Percentiles rank a stretch among this genome's conserved stretches.
These are phyloP conservation scores for Sceloporus undulatus DNA, from an alignment of 2,113 vertebrate genomes.

Conservation along the genomic window DNA sequence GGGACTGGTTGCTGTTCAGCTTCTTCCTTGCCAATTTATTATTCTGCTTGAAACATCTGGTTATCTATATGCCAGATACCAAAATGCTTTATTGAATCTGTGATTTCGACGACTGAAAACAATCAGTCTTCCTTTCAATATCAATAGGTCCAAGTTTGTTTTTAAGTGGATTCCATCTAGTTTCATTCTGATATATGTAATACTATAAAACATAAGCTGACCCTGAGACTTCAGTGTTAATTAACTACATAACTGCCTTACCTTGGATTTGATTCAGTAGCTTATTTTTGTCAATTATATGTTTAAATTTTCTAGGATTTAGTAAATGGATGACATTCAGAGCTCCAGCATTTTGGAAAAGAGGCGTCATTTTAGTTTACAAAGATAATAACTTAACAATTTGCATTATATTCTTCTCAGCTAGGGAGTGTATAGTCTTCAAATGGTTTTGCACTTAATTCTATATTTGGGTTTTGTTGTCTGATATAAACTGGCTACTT, in stretches of 20 bases:
- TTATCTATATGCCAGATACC: neutral
- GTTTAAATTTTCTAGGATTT: neutral
- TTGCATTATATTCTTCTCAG: slow-evolving; percentile 7
- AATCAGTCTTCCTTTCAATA: neutral
- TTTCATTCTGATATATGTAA: slow-evolving; percentile 1
- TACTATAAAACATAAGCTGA: slow-evolving; percentile 35
- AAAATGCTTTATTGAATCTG: neutral
- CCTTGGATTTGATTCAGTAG: slow-evolving; percentile 31
- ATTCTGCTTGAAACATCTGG: neutral
- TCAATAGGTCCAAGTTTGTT: neutral
- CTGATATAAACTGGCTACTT: slow-evolving; percentile 33
- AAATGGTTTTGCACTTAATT: neutral
- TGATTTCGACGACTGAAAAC: neutral
- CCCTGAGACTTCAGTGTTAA: slow-evolving; percentile 41
- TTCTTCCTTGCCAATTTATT: too few species aligned
- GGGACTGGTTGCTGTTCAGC: too few species aligned
- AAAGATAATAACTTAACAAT: neutral
- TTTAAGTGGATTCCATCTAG: neutral
- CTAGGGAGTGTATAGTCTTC: neutral
- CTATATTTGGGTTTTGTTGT: slow-evolving; percentile 43
- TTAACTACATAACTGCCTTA: slow-evolving; percentile 45
- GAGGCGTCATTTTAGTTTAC: neutral
- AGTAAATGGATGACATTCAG: neutral
- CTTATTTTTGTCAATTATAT: neutral
- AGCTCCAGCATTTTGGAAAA: neutral